Evolutionary conservation across 2,797 vertebrate species (phyloP).

Genomic region (Gallinago nigripennis): DNA sequence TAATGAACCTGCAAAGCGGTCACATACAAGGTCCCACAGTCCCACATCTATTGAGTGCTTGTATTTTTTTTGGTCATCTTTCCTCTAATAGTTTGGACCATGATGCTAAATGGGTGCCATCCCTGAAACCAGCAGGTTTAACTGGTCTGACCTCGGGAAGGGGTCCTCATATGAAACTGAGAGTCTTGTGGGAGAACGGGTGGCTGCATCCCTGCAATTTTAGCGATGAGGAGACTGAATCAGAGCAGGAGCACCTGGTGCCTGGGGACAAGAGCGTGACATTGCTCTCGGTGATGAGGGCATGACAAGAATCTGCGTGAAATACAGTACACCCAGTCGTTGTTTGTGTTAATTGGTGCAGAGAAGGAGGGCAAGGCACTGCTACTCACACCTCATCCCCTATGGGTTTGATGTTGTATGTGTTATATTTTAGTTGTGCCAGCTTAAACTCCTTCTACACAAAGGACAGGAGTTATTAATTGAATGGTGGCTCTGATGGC

Average conservation of each 20-base stretch:
- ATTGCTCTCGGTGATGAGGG: neutral
- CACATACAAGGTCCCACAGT: neutral
- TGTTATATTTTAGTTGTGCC: neutral
- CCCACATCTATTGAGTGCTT: neutral
- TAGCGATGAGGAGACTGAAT: neutral
- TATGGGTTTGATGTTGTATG: neutral
- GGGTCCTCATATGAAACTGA: neutral
- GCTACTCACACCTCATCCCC: neutral
- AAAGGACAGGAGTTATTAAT: neutral
- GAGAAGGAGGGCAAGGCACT: neutral
- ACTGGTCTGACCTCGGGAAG: neutral
- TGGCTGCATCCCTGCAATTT: neutral
- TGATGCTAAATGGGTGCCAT: neutral
- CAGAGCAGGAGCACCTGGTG: neutral
- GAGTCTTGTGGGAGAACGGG: accelerated
- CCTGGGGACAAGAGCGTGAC: neutral
- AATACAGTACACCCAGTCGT: accelerated
- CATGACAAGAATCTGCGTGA: neutral
- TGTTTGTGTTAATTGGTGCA: neutral
- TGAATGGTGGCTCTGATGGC: accelerated
- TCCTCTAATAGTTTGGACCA: accelerated
- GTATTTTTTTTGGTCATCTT: accelerated
- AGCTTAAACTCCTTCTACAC: neutral
- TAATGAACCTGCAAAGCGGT: neutral
- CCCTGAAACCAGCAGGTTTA: neutral